phyloP scores from a whole-genome alignment of 2,113 vertebrate genomes.

The Promerops cafer region DNA sequence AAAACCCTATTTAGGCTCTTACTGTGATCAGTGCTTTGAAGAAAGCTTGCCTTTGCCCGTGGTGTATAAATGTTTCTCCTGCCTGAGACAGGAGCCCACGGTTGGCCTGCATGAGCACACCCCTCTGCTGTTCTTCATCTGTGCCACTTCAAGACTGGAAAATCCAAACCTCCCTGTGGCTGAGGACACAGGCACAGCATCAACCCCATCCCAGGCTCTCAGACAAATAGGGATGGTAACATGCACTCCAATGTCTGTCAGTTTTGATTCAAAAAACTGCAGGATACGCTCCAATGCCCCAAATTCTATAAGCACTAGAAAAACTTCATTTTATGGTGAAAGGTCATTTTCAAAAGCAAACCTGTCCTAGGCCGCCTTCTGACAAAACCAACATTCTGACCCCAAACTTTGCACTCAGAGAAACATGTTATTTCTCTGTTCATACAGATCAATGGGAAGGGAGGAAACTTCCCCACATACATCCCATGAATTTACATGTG shows the following conservation, averaged over 20 bases:
- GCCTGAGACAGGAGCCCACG: neutral
- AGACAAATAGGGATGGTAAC: neutral
- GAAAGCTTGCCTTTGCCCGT: neutral
- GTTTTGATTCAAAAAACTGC: neutral
- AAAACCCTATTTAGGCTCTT: neutral
- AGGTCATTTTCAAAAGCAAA: neutral
- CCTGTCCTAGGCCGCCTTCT: neutral
- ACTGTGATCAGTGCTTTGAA: neutral
- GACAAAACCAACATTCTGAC: neutral
- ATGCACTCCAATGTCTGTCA: neutral
- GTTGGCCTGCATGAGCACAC: fast-evolving
- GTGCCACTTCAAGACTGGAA: neutral
- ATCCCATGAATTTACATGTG: neutral
- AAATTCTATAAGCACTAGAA: neutral
- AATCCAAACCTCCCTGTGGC: neutral
- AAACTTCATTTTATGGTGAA: neutral
- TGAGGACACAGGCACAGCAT: neutral
- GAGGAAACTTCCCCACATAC: neutral
- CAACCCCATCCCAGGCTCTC: neutral
- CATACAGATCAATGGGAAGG: neutral
- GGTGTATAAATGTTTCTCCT: neutral
- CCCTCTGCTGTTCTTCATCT: neutral
- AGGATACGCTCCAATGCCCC: neutral
- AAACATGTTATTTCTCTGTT: neutral
- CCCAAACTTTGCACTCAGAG: neutral